A percentile compares a stretch with the other conserved stretches of the same genome.
phyloP scores from a whole-genome alignment of 2,888 invertebrate species.

The Druceiella hillmani region DNA sequence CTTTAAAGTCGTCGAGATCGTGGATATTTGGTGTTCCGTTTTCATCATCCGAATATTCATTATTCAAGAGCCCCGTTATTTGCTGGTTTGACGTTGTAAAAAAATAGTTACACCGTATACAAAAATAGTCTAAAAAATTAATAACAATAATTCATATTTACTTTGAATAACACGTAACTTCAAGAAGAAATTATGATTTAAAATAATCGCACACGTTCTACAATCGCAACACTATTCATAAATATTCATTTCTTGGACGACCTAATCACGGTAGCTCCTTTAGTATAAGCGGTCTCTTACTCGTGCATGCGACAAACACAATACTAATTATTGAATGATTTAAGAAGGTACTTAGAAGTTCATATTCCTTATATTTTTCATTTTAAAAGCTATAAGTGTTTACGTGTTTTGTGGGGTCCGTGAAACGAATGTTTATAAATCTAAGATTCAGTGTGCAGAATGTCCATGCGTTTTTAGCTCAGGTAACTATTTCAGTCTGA shows the following conservation, averaged over 20 bases:
- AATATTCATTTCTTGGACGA: conserved; percentile 1
- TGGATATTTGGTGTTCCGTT: too few species aligned
- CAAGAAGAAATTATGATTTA: background rate
- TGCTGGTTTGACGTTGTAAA: too few species aligned
- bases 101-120: too few species aligned
- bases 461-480: too few species aligned
- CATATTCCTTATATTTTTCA: background rate
- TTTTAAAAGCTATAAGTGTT: background rate
- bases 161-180: conserved; percentile 2
- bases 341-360: conserved; percentile 2
- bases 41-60: too few species aligned
- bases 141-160: conserved; percentile 7
- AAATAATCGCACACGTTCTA: conserved; percentile 2
- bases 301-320: background rate
- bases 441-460: too few species aligned
- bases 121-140: conserved; percentile 1
- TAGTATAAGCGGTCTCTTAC: background rate
- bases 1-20: too few species aligned
- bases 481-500: too few species aligned
- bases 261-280: conserved; percentile 1
- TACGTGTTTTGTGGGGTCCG: background rate
- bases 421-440: too few species aligned
- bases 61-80: too few species aligned
- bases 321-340: conserved; percentile 1
- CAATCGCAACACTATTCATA: conserved; percentile 3